phyloP scores from a whole-genome alignment of 2,113 vertebrate species.

The Pollimyrus isidori region DNA sequence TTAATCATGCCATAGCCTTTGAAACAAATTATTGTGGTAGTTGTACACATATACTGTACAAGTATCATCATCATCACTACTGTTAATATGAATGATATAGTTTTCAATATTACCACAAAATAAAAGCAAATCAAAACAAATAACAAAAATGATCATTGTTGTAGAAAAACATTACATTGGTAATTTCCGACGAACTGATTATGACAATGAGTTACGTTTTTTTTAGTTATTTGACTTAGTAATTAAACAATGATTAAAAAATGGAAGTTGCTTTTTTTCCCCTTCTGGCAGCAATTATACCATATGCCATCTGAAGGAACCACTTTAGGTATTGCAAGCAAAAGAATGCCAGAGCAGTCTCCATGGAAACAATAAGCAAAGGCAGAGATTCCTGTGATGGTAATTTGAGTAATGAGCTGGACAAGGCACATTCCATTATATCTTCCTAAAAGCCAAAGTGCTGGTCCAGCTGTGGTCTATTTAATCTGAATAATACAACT shows the following conservation, averaged over 20 bases:
- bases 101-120: neutral
- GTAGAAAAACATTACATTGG: neutral
- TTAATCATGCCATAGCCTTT: too few species aligned
- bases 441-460: neutral
- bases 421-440: neutral
- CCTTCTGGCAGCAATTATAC: neutral
- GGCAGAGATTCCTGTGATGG: neutral
- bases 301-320: neutral
- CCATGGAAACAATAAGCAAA: slow-evolving; percentile 4
- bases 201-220: neutral
- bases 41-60: neutral
- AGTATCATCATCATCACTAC: neutral
- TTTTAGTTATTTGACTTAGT: neutral
- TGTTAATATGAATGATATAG: neutral
- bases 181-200: neutral
- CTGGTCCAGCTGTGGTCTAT: neutral
- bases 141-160: neutral
- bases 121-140: neutral
- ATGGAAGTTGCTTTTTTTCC: neutral
- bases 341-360: neutral
- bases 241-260: neutral
- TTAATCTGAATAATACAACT: neutral
- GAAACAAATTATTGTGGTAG: too few species aligned
- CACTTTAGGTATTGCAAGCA: neutral
- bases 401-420: slow-evolving; percentile 6